Conservation (phyloP, 92 coral and sea anemone genomes). For the Umimayanthus chanpuru region DNA sequence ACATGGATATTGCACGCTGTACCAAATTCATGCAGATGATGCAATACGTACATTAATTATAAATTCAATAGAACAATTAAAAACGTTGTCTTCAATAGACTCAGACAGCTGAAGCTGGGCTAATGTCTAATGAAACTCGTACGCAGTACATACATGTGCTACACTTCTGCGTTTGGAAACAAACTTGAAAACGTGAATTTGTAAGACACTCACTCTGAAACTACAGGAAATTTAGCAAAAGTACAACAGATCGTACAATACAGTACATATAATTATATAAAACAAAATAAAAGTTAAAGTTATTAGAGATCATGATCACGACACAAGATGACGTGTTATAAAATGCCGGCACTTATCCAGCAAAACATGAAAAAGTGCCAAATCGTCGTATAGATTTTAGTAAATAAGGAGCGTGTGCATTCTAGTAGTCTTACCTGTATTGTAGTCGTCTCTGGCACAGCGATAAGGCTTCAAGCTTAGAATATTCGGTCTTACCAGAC, state of each 20-base stretch:
- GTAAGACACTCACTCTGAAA: neutral
- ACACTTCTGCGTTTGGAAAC: neutral
- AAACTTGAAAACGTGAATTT: neutral
- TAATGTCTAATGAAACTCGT: neutral
- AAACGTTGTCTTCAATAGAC: neutral
- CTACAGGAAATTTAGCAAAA: neutral
- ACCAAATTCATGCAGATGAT: neutral
- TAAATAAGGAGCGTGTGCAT: neutral
- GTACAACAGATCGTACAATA: neutral
- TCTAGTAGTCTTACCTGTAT: slow-evolving; percentile 25
- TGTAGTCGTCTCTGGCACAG: slow-evolving; percentile 61
- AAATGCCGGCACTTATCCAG: neutral
- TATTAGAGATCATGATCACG: too few relatives aligned
- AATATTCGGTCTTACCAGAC: slow-evolving; percentile 59
- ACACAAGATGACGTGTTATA: neutral
- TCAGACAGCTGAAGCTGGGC: neutral
- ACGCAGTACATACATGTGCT: too few relatives aligned
- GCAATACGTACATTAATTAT: neutral
- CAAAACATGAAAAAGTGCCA: neutral
- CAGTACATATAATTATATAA: too few relatives aligned
- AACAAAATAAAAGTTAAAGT: too few relatives aligned
- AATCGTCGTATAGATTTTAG: neutral
- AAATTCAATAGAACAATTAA: neutral
- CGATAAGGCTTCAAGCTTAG: slow-evolving; percentile 52
- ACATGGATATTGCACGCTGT: neutral